Percentiles rank a stretch among this genome's conserved stretches.
These are phyloP conservation scores for Cirrhinus mrigala DNA, from an alignment of 2,797 vertebrate genomes.

Conservation along the genomic window DNA sequence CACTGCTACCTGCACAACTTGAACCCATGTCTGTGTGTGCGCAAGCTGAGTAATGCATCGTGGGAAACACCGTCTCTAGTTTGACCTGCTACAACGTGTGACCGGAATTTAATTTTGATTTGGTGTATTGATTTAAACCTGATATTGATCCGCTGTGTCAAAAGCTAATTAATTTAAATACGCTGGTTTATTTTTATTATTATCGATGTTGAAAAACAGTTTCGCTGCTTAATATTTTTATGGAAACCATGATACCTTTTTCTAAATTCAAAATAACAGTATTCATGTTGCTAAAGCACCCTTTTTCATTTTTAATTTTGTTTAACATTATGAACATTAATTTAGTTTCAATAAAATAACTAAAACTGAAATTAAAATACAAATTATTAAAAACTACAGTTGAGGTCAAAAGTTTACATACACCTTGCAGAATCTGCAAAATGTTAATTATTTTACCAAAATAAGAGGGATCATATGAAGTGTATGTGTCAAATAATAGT, in stretches of 20 bases:
- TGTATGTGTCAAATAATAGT: no score
- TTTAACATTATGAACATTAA: background rate
- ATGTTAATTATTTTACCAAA: no score
- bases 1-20: background rate
- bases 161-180: background rate
- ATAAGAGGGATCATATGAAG: no score
- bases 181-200: background rate
- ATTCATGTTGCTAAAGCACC: background rate
- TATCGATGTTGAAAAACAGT: background rate
- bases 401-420: no score
- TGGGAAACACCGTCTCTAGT: slow-evolving; percentile 22
- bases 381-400: background rate
- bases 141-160: background rate
- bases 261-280: background rate
- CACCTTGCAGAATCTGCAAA: no score
- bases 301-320: background rate
- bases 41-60: slow-evolving; percentile 25
- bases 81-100: background rate
- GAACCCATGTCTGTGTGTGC: background rate
- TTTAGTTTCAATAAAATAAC: background rate
- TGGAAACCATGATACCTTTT: background rate
- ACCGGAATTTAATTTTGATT: background rate
- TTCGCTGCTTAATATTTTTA: background rate
- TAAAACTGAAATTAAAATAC: background rate
- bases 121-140: background rate